These are phyloP conservation scores for Tapirus terrestris DNA, from an alignment of 2,113 vertebrate genomes.

Conservation along the genomic window DNA sequence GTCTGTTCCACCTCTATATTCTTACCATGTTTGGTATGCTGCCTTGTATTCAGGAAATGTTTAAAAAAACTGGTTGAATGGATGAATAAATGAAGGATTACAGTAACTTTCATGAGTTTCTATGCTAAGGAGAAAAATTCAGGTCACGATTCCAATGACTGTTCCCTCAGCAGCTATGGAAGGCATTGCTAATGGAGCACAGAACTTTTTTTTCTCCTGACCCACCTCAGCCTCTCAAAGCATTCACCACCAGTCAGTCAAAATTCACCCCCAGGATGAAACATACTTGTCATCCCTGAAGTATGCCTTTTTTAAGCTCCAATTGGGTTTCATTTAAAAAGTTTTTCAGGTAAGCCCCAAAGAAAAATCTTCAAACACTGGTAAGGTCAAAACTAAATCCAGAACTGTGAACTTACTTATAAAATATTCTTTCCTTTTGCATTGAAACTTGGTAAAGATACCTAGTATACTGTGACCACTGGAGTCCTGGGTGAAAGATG, in stretches of 20 bases:
- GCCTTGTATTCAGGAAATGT: background rate
- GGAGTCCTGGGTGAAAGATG: background rate
- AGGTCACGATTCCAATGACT: background rate
- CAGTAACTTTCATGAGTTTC: background rate
- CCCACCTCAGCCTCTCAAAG: background rate
- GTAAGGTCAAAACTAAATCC: background rate
- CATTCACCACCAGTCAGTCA: background rate
- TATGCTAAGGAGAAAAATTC: background rate
- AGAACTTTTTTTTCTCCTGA: background rate
- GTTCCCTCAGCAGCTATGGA: background rate
- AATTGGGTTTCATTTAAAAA: conserved; percentile 27
- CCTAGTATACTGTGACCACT: background rate
- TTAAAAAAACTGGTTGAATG: conserved; percentile 34
- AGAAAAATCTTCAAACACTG: background rate
- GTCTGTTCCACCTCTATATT: background rate
- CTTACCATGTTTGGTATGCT: background rate
- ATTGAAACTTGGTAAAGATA: background rate
- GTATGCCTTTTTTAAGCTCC: background rate
- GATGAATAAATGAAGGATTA: background rate
- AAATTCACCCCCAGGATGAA: conserved; percentile 2
- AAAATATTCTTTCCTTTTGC: background rate
- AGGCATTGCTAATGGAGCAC: background rate
- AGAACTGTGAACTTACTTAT: background rate
- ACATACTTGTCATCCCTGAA: background rate
- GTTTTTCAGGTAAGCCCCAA: conserved; percentile 15